Base-by-base conservation (phyloP, 2,113 vertebrate species). In the Falco punctatus region DNA sequence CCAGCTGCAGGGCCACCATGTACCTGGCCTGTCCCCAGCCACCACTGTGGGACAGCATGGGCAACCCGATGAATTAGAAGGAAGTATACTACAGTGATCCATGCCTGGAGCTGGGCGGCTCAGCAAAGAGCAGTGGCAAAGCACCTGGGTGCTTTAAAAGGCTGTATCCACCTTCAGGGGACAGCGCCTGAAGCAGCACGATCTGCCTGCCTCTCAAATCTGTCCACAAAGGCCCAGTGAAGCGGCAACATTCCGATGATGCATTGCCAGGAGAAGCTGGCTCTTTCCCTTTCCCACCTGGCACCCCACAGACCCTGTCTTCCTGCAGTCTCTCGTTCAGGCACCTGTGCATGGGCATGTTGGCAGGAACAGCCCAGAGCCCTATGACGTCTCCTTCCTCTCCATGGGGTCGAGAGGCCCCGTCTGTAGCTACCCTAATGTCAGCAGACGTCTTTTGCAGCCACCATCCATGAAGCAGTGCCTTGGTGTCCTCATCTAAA, bases 381-480 rank as follows among this genome's bases (percentile, higher is more conserved):
- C 2, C 57, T 79, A 30, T 0, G 0, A 24, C 0, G 0, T 33
- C 38, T 71, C 30, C 22, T 64, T 67, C 8, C 3, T 32, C 42
- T 67, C 44, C 12, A 4, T 3, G 8, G 33, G 9, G 3, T 1
- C 52, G 38, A 5, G 26, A 81, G 3, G 6, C 12, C 19, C 44
- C 3, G 0, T 4, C 24, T 1, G 0, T 18, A 35, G 17, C 54
- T 46, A 8, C 4, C 2, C 6, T 0, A 1, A 8, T 2, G 1
- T 17, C 65, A 52, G 19, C 33, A 62, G 61, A 33, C 2, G 42
- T 28, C 33, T 71, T 26, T 9, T 52, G 24, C 28, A 48, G 8
- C 8, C 28, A 13, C 12, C 48, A 27, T 14, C 46, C 54, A 11
- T 1, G 7, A 69, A 19, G 20, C 49, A 46, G 30, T 32, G 46